Conservation (phyloP, 2,888 invertebrate species). For the Ecdyonurus torrentis region DNA sequence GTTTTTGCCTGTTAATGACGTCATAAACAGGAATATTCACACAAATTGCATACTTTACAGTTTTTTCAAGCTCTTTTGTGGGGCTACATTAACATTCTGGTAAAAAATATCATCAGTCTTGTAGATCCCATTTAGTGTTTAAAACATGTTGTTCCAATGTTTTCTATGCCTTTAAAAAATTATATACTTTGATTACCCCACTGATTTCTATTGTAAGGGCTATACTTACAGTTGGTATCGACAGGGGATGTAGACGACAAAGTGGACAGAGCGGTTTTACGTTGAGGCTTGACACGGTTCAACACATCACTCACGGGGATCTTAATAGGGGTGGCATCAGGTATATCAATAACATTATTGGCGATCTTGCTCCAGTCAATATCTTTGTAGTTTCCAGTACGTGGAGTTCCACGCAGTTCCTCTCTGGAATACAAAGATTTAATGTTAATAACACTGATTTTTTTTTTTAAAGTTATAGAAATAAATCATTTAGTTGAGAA, state of each 20-base stretch:
- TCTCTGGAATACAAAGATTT: slow-evolving; percentile 35
- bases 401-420: slow-evolving; percentile 67
- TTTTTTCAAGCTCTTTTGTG: too few relatives aligned
- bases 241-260: slow-evolving; percentile 26
- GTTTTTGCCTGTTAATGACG: too few relatives aligned
- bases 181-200: not conserved
- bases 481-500: too few relatives aligned
- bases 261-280: slow-evolving; percentile 27
- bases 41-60: too few relatives aligned
- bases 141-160: too few relatives aligned
- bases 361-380: slow-evolving; percentile 73
- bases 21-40: too few relatives aligned
- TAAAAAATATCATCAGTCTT: too few relatives aligned
- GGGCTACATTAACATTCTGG: too few relatives aligned
- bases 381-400: slow-evolving; percentile 68
- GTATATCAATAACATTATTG: slow-evolving; percentile 33
- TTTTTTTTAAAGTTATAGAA: too few relatives aligned
- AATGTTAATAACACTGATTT: too few relatives aligned
- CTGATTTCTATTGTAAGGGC: not conserved
- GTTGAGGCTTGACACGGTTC: slow-evolving; percentile 37
- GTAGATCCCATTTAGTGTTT: too few relatives aligned
- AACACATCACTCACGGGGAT: slow-evolving; percentile 58
- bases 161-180: too few relatives aligned
- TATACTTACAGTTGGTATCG: slow-evolving; percentile 45
- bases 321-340: slow-evolving; percentile 42